Conservation (phyloP, 2,797 vertebrate genomes). For the Falco berigora region DNA sequence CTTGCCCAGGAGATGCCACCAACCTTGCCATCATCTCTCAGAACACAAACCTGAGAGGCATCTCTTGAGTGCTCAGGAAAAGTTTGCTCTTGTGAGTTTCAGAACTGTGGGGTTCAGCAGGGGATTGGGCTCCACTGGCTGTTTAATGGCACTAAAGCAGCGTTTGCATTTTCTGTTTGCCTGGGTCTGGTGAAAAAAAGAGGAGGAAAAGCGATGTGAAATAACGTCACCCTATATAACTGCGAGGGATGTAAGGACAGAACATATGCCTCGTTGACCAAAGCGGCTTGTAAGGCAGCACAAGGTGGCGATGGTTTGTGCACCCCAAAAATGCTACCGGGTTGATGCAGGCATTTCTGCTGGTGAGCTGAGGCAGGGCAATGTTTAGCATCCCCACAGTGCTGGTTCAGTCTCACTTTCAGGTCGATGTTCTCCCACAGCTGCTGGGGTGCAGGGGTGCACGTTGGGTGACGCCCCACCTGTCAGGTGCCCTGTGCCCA, state of each 20-base stretch:
- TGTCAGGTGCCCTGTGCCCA: not conserved
- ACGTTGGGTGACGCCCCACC: not conserved
- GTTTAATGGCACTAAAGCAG: not conserved
- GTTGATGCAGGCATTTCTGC: not conserved
- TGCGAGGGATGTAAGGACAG: not conserved
- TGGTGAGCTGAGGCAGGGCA: not conserved
- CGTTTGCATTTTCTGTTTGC: not conserved
- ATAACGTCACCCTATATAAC: too few species aligned
- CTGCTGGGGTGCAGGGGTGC: not conserved
- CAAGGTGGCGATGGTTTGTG: not conserved
- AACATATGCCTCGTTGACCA: not conserved
- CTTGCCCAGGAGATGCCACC: not conserved
- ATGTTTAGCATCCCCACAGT: not conserved
- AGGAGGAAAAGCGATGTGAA: not conserved
- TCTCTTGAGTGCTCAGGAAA: too few species aligned
- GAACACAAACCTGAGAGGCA: not conserved
- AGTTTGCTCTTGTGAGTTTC: not conserved
- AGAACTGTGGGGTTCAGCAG: not conserved
- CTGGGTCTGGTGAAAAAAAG: not conserved
- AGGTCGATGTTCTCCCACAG: fast-evolving
- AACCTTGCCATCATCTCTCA: not conserved
- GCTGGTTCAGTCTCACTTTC: not conserved
- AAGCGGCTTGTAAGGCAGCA: not conserved
- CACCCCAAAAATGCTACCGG: not conserved
- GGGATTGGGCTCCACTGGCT: not conserved